These are phyloP conservation scores for Augochlorella aurata DNA, from an alignment of 2,888 invertebrate genomes.

Conservation along the genomic window DNA sequence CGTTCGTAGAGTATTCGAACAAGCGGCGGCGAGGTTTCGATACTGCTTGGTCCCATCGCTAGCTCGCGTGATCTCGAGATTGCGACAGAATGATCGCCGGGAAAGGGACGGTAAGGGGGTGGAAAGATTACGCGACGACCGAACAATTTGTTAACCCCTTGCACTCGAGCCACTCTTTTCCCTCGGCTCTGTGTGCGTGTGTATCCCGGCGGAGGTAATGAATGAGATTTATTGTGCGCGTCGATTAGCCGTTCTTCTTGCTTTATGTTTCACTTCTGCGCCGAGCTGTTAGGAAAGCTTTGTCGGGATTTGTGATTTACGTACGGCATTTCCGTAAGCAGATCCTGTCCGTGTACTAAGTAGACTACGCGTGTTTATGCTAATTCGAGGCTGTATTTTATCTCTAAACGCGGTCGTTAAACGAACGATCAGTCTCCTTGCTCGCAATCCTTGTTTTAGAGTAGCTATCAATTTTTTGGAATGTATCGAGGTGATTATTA, in stretches of 20 bases:
- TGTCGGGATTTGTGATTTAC: constrained; percentile 36
- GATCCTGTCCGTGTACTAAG: background rate
- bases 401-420: background rate
- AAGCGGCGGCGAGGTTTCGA: background rate
- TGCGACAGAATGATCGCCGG: constrained; percentile 25
- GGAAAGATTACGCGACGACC: constrained; percentile 39
- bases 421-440: background rate
- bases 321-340: background rate
- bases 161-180: constrained; percentile 32
- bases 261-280: constrained; percentile 33
- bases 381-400: background rate
- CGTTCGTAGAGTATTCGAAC: background rate
- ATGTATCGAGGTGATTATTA: background rate
- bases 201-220: constrained; percentile 31
- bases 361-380: background rate
- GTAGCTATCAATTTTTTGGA: background rate
- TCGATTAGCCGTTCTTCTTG: constrained; percentile 49
- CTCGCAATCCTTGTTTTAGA: background rate
- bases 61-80: constrained; percentile 20
- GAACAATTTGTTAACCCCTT: constrained; percentile 50
- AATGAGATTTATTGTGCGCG: constrained; percentile 52
- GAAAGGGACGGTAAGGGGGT: constrained; percentile 14
- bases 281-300: constrained; percentile 36
- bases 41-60: constrained; percentile 5
- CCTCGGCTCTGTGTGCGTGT: background rate